These are phyloP conservation scores for Geotrupes spiniger DNA, from an alignment of 2,888 invertebrate genomes.

Conservation along the genomic window DNA sequence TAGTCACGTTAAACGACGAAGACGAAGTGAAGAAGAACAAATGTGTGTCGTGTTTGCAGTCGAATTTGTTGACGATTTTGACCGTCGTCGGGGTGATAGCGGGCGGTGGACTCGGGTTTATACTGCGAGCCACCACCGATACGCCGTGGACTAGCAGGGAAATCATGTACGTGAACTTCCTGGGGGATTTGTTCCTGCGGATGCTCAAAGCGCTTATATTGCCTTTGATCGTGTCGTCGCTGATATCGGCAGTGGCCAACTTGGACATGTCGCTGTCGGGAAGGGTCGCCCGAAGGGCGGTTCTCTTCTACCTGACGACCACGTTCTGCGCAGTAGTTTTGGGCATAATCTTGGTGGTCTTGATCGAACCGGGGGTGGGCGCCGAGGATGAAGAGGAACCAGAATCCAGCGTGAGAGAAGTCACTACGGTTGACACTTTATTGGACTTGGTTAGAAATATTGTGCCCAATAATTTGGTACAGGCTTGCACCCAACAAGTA, in stretches of 20 bases:
- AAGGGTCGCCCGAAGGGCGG: constrained; percentile 63
- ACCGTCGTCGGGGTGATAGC: constrained; percentile 58
- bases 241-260: constrained; percentile 67
- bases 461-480: constrained; percentile 65
- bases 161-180: constrained; percentile 67
- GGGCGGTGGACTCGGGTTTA: constrained; percentile 56
- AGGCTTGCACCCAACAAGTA: constrained; percentile 60
- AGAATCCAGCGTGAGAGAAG: constrained; percentile 44
- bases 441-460: constrained; percentile 70
- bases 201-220: constrained; percentile 73
- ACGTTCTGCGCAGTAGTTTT: constrained; percentile 67
- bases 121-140: constrained; percentile 45
- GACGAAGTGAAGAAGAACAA: constrained; percentile 29
- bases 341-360: constrained; percentile 67
- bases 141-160: constrained; percentile 56
- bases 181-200: constrained; percentile 69
- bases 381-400: constrained; percentile 22
- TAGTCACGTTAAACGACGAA: not conserved
- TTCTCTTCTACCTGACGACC: constrained; percentile 66
- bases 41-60: constrained; percentile 39
- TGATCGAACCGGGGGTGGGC: constrained; percentile 61
- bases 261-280: constrained; percentile 67
- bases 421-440: constrained; percentile 66
- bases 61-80: constrained; percentile 56
- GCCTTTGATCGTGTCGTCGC: constrained; percentile 66